phyloP scores from a whole-genome alignment of 2,888 invertebrate genomes.

The Junonia oenone region DNA sequence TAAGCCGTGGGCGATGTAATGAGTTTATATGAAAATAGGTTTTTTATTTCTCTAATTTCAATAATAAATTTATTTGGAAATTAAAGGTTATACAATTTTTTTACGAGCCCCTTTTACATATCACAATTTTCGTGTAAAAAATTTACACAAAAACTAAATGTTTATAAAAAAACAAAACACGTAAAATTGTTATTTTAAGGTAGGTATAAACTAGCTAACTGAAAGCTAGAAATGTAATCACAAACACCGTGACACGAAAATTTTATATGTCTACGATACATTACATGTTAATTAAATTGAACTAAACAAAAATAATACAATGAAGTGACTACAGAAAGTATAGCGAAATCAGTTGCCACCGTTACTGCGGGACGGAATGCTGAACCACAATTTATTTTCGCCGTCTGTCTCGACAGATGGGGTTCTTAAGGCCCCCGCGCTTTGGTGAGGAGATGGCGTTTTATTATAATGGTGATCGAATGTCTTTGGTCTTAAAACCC shows the following conservation, averaged over 20 bases:
- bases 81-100: too few relatives aligned
- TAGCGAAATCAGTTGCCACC: conserved; percentile 30
- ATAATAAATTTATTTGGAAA: neutral
- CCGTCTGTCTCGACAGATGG: conserved; percentile 44
- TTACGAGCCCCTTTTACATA: too few relatives aligned
- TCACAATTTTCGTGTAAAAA: too few relatives aligned
- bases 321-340: conserved; percentile 6
- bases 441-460: conserved; percentile 27
- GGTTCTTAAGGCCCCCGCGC: conserved; percentile 23
- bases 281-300: too few relatives aligned
- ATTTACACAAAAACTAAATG: too few relatives aligned
- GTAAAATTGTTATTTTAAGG: too few relatives aligned
- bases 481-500: too few relatives aligned
- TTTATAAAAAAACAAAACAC: too few relatives aligned
- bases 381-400: conserved; percentile 49
- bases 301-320: neutral
- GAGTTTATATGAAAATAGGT: neutral
- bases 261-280: neutral
- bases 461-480: too few relatives aligned
- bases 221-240: too few relatives aligned
- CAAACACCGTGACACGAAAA: neutral
- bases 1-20: neutral
- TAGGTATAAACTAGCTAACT: too few relatives aligned
- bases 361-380: conserved; percentile 34
- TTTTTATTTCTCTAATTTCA: neutral